Evolutionary conservation across 2,113 vertebrate genomes (phyloP).

Genomic region (Prionailurus bengalensis): DNA sequence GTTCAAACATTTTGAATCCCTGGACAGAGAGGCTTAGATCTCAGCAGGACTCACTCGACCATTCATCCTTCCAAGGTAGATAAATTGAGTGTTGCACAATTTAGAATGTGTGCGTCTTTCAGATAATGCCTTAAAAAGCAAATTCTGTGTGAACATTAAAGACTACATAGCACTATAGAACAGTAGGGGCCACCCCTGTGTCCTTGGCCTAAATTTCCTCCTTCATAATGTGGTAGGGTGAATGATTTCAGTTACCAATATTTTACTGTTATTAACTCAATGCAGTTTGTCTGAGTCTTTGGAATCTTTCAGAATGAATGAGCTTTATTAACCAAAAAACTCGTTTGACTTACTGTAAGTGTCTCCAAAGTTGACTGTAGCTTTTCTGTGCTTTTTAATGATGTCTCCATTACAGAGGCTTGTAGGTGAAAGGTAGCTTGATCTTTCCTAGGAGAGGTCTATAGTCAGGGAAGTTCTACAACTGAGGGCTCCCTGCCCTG

Average conservation of each 20-base stretch:
- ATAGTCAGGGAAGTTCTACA: conserved; percentile 15
- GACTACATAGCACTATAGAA: conserved; percentile 56
- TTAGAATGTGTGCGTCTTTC: conserved; percentile 80
- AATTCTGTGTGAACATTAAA: conserved; percentile 82
- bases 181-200: conserved; percentile 66
- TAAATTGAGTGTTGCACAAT: conserved; percentile 78
- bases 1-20: conserved; percentile 75
- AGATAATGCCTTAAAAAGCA: conserved; percentile 79
- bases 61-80: conserved; percentile 82
- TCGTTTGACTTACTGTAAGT: conserved; percentile 38
- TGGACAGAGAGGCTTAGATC: conserved; percentile 74
- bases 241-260: conserved; percentile 28
- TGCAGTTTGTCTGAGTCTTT: background rate
- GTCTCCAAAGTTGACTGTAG: conserved; percentile 48
- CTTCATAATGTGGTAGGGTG: background rate
- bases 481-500: background rate
- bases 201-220: conserved; percentile 81
- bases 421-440: conserved; percentile 67
- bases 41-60: conserved; percentile 73
- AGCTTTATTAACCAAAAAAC: conserved; percentile 54
- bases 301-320: conserved; percentile 61
- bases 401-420: conserved; percentile 39
- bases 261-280: conserved; percentile 21
- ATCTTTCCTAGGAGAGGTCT: conserved; percentile 64
- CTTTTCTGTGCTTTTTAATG: conserved; percentile 61